Conservation (phyloP, 2,888 invertebrate species). For the Amphimallon solstitiale region DNA sequence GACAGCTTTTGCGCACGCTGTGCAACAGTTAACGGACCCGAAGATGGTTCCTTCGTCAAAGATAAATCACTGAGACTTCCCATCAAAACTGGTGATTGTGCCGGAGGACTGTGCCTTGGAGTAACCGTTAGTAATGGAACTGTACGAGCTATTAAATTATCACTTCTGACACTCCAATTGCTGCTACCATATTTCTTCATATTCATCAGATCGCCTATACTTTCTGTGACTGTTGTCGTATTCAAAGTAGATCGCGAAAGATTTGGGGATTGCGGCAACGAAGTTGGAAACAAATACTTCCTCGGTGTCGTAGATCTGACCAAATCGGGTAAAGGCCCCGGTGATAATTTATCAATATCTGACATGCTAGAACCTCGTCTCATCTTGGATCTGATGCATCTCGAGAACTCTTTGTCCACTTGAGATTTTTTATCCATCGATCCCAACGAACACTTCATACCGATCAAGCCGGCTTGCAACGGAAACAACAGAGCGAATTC, state of each 20-base stretch:
- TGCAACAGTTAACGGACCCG: conserved; percentile 72
- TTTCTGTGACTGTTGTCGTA: conserved; percentile 50
- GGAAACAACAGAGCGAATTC: conserved; percentile 71
- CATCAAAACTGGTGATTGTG: conserved; percentile 39
- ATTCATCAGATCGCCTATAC: conserved; percentile 83
- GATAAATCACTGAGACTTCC: conserved; percentile 50
- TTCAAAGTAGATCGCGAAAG: conserved; percentile 64
- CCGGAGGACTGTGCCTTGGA: conserved; percentile 67
- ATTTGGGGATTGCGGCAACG: conserved; percentile 67
- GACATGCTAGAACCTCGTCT: conserved; percentile 79
- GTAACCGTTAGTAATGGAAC: conserved; percentile 80
- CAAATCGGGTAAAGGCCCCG: conserved; percentile 61
- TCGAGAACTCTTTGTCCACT: conserved; percentile 45
- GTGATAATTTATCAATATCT: conserved; percentile 72
- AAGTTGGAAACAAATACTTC: conserved; percentile 62
- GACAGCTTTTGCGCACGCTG: conserved; percentile 76
- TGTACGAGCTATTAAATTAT: conserved; percentile 75
- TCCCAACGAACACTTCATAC: conserved; percentile 65
- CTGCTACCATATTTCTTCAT: conserved; percentile 76
- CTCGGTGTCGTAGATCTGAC: conserved; percentile 64
- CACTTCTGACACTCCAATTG: conserved; percentile 77
- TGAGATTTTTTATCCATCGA: conserved; percentile 54
- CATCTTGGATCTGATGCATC: conserved; percentile 65
- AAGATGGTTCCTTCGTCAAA: conserved; percentile 58
- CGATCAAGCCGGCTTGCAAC: conserved; percentile 67